These are phyloP conservation scores for Drosophila infuscata DNA, from an alignment of 2,888 invertebrate species.

Conservation along the genomic window DNA sequence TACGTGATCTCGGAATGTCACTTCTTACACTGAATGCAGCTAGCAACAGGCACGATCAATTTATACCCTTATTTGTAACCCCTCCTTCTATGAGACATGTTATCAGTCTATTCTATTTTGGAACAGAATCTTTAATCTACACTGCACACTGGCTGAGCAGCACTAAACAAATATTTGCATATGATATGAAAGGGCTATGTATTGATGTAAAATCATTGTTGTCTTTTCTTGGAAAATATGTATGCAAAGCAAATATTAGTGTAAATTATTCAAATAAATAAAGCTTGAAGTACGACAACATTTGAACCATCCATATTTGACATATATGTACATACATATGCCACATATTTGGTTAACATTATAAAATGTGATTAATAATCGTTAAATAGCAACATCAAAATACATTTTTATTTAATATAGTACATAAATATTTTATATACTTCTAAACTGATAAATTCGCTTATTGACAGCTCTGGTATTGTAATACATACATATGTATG, in stretches of 20 bases:
- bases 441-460: neutral
- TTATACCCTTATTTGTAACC: conserved; percentile 25
- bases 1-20: neutral
- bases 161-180: conserved; percentile 15
- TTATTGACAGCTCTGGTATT: neutral
- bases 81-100: neutral
- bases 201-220: neutral
- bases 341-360: neutral
- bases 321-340: neutral
- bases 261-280: neutral
- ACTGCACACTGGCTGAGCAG: neutral
- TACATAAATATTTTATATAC: neutral
- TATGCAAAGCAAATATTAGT: neutral
- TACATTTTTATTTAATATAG: neutral
- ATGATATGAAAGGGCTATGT: conserved; percentile 3
- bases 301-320: neutral
- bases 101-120: conserved; percentile 27
- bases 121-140: conserved; percentile 31
- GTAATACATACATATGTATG: neutral
- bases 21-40: conserved; percentile 28
- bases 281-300: no score
- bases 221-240: neutral
- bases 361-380: neutral
- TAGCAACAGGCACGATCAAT: conserved; percentile 12
- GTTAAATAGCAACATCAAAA: neutral